Conservation (phyloP, 1,140 invertebrate genomes). For the Nylanderia fulva region DNA sequence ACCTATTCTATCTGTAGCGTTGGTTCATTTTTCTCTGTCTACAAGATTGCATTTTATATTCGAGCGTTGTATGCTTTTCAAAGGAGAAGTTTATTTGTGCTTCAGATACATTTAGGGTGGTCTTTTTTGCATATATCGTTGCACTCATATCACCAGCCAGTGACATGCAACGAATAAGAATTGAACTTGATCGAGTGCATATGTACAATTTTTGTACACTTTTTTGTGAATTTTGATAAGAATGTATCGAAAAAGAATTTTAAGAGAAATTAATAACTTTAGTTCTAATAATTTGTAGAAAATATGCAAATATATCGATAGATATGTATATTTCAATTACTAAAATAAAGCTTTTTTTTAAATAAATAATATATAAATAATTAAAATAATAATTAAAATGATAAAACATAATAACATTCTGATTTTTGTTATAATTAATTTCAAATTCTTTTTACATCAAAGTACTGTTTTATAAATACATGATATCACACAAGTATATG, state of each 20-base stretch:
- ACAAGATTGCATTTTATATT: conserved; percentile 79
- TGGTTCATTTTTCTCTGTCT: conserved; percentile 39
- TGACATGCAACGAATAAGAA: conserved; percentile 18
- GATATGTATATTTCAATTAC: too few species aligned
- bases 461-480: too few species aligned
- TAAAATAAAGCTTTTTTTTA: too few species aligned
- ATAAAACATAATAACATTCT: too few species aligned
- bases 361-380: too few species aligned
- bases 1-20: conserved; percentile 61
- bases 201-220: neutral
- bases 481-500: too few species aligned
- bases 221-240: neutral
- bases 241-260: neutral
- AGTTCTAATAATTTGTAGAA: too few species aligned
- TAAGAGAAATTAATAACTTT: neutral
- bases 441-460: too few species aligned
- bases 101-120: conserved; percentile 2
- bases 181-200: neutral
- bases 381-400: too few species aligned
- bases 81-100: conserved; percentile 60
- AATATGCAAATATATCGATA: neutral
- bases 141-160: neutral
- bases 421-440: too few species aligned
- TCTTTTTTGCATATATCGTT: conserved; percentile 1
- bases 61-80: conserved; percentile 59